Conservation (phyloP, 2,113 vertebrate species). For the Sebastes schlegelii region DNA sequence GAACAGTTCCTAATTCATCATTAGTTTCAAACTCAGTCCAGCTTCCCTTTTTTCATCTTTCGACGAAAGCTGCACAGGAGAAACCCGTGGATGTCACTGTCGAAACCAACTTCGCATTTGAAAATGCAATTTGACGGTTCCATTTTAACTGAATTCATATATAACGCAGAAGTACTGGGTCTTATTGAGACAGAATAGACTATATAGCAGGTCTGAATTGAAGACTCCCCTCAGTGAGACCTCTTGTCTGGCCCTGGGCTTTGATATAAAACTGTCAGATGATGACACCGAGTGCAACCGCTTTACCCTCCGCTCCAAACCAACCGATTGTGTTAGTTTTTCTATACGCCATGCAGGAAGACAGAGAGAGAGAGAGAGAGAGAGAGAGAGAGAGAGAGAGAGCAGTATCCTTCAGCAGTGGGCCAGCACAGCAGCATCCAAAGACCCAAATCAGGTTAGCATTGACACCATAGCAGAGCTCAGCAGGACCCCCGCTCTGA, state of each 20-base stretch:
- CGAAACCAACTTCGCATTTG: slow-evolving; percentile 12
- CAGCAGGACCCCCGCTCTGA: slow-evolving; percentile 52
- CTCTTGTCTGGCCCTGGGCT: slow-evolving; percentile 63
- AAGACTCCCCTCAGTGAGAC: slow-evolving; percentile 48
- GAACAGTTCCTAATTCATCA: not conserved
- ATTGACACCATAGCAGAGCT: slow-evolving; percentile 17
- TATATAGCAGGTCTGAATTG: slow-evolving; percentile 33
- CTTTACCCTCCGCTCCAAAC: slow-evolving; percentile 39
- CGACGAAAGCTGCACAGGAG: not conserved
- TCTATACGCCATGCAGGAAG: slow-evolving; percentile 23
- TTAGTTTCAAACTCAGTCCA: slow-evolving; percentile 16
- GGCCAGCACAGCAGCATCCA: slow-evolving; percentile 24
- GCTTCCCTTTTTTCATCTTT: slow-evolving; percentile 1
- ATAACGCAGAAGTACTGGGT: slow-evolving; percentile 13
- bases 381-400: slow-evolving; percentile 12
- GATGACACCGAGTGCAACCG: slow-evolving; percentile 75
- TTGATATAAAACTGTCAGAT: slow-evolving; percentile 73
- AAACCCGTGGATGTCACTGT: not conserved
- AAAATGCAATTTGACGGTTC: slow-evolving; percentile 36
- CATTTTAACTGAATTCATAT: slow-evolving; percentile 27
- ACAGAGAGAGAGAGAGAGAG: not conserved
- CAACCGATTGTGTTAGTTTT: slow-evolving; percentile 16
- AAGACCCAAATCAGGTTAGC: slow-evolving; percentile 53
- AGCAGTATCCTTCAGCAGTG: not conserved
- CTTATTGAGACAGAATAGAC: slow-evolving; percentile 36